Evolutionary conservation across 2,888 invertebrate genomes (phyloP), one percentile per base, ranked within the genome.

Genomic region (Trachelus troglodyta): DNA sequence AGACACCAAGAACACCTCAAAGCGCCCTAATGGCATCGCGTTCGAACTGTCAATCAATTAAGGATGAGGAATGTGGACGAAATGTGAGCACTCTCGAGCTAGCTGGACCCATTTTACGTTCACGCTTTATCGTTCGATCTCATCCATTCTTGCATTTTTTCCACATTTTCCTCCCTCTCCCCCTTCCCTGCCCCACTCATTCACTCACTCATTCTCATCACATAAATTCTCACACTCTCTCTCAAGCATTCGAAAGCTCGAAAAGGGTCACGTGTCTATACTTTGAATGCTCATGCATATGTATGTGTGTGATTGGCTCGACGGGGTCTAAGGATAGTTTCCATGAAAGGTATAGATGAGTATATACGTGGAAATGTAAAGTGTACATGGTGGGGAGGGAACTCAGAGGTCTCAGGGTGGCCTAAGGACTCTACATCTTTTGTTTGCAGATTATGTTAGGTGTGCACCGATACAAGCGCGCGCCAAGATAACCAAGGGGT

Each of bases 401-500:
- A 12, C 71, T 33, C 15, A 15, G 23, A 56, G 56, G 56, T 56
- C 23, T 56, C 23, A 56, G 77, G 81, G 75, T 75, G 75, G 74
- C 76, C 79, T 69, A 40, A 71, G 75, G 77, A 79, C 78, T 75
- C 74, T 73, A 75, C 69, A 75, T 73, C 1, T 15, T 11, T 69
- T 75, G 73, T 79, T 77, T 68, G 69, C 77, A 68, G 75, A 74
- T 79, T 77, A 79, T 73, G 79, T 81, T 80, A 76, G 78, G 79
- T 76, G 76, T 83, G 84, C 83, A 84, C 83, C 82, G 81, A 79
- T 79, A 81, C 71, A 79, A 82, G 79, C 81, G 79, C 75, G 75
- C 78, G 80, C 81, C 79, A 81, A 79, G 81, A 37, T 56, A 76
- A 80, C 81, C 80, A 34, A 15, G 12, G 11, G 30, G 9, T 33